These are phyloP conservation scores for Drosophila miranda DNA, from an alignment of 1,140 invertebrate species.

Conservation along the genomic window DNA sequence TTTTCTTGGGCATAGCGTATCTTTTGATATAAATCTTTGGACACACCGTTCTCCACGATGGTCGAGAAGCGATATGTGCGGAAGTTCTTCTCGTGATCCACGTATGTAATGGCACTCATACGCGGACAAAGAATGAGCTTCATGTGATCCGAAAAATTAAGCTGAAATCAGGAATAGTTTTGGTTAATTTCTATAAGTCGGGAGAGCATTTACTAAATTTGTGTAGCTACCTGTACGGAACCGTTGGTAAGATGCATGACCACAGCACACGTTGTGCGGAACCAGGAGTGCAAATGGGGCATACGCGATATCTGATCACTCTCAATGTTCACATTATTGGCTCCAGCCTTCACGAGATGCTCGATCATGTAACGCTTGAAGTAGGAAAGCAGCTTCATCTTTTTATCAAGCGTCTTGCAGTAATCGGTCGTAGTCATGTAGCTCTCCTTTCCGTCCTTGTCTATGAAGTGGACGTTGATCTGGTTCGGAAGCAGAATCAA, in stretches of 20 bases:
- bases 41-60: too few relatives aligned
- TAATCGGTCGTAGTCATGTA: constrained; percentile 94
- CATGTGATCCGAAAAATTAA: constrained; percentile 99
- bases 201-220: too few relatives aligned
- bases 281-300: constrained; percentile 98
- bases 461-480: constrained; percentile 98
- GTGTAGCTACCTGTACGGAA: constrained; percentile 92
- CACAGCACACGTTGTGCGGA: constrained; percentile 96
- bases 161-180: constrained; percentile 84
- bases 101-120: too few relatives aligned
- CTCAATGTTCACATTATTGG: constrained; percentile 89
- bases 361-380: constrained; percentile 99
- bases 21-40: too few relatives aligned
- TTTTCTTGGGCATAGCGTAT: too few relatives aligned
- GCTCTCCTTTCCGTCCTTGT: constrained; percentile 92
- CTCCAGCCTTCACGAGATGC: constrained; percentile 97
- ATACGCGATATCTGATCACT: constrained; percentile 94
- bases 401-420: constrained; percentile 95
- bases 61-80: too few relatives aligned
- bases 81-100: too few relatives aligned
- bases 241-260: constrained; percentile 99
- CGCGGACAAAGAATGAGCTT: constrained; percentile 99
- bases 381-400: constrained; percentile 97
- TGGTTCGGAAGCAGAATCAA: constrained; percentile 94
- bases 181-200: neutral